These are phyloP conservation scores for Petrocephalus microphthalmus DNA, from an alignment of 2,113 vertebrate genomes.

Conservation along the genomic window DNA sequence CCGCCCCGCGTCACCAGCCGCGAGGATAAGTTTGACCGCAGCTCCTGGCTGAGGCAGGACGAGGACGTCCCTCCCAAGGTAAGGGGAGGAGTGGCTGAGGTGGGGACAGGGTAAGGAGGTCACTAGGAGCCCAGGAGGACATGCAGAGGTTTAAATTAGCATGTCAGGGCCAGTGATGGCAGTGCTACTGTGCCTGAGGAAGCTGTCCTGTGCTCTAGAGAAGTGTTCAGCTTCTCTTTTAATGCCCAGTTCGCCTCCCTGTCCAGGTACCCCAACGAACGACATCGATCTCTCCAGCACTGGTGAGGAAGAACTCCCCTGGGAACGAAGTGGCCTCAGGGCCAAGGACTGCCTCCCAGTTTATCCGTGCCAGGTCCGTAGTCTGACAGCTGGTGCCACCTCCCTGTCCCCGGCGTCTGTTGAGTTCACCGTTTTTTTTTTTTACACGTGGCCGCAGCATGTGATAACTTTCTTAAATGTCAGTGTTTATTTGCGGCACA, in stretches of 20 bases:
- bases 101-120: background rate
- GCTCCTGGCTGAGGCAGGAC: slow-evolving; percentile 78
- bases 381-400: background rate
- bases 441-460: background rate
- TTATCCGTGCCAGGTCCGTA: slow-evolving; percentile 77
- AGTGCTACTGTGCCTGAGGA: background rate
- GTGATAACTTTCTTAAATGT: background rate
- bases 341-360: slow-evolving; percentile 73
- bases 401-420: background rate
- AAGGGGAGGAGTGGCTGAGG: background rate
- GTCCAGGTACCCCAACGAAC: slow-evolving; percentile 84
- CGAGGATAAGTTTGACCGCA: slow-evolving; percentile 77
- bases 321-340: slow-evolving; percentile 70
- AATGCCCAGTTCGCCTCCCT: background rate
- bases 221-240: background rate
- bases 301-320: slow-evolving; percentile 88
- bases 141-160: background rate
- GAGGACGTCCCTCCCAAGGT: slow-evolving; percentile 83
- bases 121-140: background rate
- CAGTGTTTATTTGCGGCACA: background rate
- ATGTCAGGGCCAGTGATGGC: background rate
- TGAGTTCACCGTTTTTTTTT: background rate
- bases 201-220: background rate
- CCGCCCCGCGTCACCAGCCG: slow-evolving; percentile 60
- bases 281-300: slow-evolving; percentile 90